Conservation (phyloP, 2,797 vertebrate species). For the Lycodopsis pacificus region DNA sequence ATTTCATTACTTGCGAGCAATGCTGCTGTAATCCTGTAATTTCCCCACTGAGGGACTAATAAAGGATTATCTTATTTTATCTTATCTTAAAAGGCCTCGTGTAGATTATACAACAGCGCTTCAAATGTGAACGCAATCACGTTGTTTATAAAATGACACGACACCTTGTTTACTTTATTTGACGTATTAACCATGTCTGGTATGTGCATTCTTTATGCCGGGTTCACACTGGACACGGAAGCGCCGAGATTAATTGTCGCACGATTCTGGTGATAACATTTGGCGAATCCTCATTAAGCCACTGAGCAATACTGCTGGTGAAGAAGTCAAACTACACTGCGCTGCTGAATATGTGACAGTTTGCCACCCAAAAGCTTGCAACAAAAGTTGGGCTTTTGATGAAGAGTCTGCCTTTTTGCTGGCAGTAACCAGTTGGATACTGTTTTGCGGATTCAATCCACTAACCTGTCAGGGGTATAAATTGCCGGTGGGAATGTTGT, state of each 20-base stretch:
- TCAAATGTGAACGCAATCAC: neutral
- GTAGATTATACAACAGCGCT: neutral
- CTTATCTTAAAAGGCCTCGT: too few species aligned
- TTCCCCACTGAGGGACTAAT: too few species aligned
- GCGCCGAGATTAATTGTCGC: too few species aligned
- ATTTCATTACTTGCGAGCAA: too few species aligned
- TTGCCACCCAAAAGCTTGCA: conserved; percentile 44
- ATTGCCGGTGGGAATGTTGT: conserved; percentile 46
- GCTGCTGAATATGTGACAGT: conserved; percentile 34
- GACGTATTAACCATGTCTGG: neutral
- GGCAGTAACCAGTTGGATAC: conserved; percentile 36
- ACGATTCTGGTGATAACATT: conserved; percentile 38
- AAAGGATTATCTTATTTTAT: too few species aligned
- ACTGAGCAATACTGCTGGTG: conserved; percentile 34
- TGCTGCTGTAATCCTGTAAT: too few species aligned
- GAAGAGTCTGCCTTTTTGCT: conserved; percentile 30
- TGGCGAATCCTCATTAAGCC: conserved; percentile 55
- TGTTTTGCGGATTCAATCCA: conserved; percentile 53
- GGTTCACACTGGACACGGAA: too few species aligned
- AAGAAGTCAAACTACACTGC: conserved; percentile 42
- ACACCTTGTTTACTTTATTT: neutral
- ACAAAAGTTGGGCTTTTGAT: conserved; percentile 49
- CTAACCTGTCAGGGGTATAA: conserved; percentile 61
- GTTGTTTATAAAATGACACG: neutral
- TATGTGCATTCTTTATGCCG: neutral